Percentiles rank a stretch among this genome's conserved stretches.
Conservation (phyloP, 2,797 vertebrate genomes). For the Pipistrellus kuhlii region DNA sequence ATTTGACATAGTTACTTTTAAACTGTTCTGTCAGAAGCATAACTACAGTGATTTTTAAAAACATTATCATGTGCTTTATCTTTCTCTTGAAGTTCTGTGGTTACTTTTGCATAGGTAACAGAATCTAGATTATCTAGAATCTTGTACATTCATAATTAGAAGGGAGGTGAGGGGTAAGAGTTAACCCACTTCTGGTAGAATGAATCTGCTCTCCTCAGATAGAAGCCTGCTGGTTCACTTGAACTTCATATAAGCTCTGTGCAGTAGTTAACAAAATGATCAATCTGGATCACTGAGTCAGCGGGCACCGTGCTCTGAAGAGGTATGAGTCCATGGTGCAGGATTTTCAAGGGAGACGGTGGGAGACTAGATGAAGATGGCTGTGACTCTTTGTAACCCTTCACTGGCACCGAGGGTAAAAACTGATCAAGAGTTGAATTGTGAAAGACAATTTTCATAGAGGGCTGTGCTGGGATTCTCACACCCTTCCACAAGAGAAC, state of each 20-base stretch:
- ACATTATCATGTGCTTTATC: not conserved
- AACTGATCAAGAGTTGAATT: not conserved
- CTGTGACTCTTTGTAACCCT: not conserved
- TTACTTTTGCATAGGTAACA: not conserved
- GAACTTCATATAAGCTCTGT: not conserved
- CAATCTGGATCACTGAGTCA: not conserved
- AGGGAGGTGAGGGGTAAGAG: not conserved
- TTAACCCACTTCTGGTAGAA: not conserved
- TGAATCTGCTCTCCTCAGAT: not conserved
- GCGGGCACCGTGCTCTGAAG: not conserved
- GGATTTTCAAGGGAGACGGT: not conserved
- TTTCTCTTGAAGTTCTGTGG: constrained; percentile 49
- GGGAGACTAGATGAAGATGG: not conserved
- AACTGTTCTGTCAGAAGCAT: constrained; percentile 52
- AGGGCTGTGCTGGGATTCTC: not conserved
- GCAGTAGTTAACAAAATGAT: not conserved
- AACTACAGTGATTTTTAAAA: not conserved
- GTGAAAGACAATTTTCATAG: not conserved
- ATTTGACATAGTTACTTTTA: constrained; percentile 68
- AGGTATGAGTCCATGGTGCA: not conserved
- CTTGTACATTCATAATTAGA: not conserved
- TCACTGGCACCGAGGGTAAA: not conserved
- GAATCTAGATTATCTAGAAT: not conserved
- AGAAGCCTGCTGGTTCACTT: not conserved
- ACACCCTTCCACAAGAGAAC: not conserved